phyloP scores from a whole-genome alignment of 2,888 invertebrate species.

The Mythimna loreyi region DNA sequence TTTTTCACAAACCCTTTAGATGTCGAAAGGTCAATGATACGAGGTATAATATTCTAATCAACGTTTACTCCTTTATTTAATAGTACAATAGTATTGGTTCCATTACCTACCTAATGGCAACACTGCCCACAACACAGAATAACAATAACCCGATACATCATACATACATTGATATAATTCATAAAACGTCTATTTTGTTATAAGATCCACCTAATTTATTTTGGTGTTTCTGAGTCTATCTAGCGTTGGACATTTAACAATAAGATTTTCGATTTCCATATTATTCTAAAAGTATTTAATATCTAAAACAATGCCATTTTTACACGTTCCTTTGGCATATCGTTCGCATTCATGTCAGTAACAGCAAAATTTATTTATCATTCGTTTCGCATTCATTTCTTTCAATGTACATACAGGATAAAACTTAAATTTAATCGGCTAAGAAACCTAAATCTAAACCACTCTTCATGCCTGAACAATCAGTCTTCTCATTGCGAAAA shows the following conservation, averaged over 20 bases:
- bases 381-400: constrained; percentile 72
- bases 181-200: constrained; percentile 62
- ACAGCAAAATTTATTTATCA: constrained; percentile 65
- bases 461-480: constrained; percentile 87
- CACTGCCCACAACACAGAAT: constrained; percentile 68
- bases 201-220: constrained; percentile 65
- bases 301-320: constrained; percentile 69
- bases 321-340: constrained; percentile 71
- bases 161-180: constrained; percentile 68
- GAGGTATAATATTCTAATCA: constrained; percentile 58
- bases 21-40: constrained; percentile 58
- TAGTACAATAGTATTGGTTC: constrained; percentile 65
- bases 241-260: constrained; percentile 71
- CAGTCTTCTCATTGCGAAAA: constrained; percentile 90
- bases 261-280: constrained; percentile 62
- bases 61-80: constrained; percentile 60
- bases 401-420: constrained; percentile 76
- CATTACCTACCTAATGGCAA: constrained; percentile 72
- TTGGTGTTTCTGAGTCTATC: constrained; percentile 74
- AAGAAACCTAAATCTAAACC: constrained; percentile 85
- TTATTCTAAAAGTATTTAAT: constrained; percentile 64
- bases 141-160: constrained; percentile 65
- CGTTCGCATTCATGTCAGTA: constrained; percentile 65
- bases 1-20: constrained; percentile 54
- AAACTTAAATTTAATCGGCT: constrained; percentile 85